Percentiles rank a stretch among this genome's conserved stretches.
phyloP scores from a whole-genome alignment of 2,797 vertebrate genomes.

The Hemitrygon akajei region DNA sequence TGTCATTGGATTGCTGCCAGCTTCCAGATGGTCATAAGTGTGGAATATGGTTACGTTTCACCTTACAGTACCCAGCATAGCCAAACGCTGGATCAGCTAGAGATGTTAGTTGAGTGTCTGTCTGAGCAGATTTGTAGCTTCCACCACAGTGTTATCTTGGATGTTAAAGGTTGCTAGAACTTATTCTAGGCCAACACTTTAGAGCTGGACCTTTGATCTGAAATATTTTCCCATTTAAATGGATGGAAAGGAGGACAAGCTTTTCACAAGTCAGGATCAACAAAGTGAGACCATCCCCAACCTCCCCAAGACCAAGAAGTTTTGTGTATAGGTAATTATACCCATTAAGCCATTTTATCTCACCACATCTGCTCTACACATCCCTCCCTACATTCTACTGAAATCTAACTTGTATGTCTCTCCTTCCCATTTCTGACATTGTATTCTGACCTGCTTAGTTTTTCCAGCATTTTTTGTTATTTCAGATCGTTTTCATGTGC shows the following conservation, averaged over 20 bases:
- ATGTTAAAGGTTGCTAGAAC: background rate
- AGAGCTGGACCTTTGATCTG: background rate
- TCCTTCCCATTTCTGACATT: too few relatives aligned
- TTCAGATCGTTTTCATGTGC: too few relatives aligned
- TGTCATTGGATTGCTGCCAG: background rate
- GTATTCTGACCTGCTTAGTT: too few relatives aligned
- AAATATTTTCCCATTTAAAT: background rate
- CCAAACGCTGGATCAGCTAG: background rate
- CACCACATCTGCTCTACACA: background rate
- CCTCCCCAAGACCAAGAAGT: too few relatives aligned
- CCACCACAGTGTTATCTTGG: background rate
- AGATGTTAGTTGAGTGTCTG: background rate
- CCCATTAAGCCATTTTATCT: too few relatives aligned
- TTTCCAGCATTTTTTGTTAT: too few relatives aligned
- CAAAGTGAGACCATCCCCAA: background rate
- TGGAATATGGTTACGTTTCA: background rate
- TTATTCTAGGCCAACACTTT: background rate
- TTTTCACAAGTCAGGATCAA: background rate
- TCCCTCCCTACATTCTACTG: too few relatives aligned
- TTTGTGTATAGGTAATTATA: too few relatives aligned
- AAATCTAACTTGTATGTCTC: too few relatives aligned
- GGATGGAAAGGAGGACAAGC: background rate
- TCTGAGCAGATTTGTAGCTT: background rate
- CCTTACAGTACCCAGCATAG: background rate
- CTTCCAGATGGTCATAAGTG: background rate